These are phyloP conservation scores for Trachurus trachurus DNA, from an alignment of 2,797 vertebrate species.

Conservation along the genomic window DNA sequence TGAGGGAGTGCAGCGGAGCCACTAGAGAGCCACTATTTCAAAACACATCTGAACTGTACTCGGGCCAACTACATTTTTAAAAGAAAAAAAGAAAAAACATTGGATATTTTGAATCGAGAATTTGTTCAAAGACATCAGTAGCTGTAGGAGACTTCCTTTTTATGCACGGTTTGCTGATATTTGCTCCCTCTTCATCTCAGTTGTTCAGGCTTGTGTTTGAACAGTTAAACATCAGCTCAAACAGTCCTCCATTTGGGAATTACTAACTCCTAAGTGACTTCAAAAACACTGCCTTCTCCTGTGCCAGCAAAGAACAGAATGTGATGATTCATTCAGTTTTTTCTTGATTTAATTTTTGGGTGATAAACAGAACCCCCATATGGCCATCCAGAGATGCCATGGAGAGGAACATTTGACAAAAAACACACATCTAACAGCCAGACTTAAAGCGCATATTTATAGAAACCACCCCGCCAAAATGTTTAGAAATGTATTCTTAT, in stretches of 20 bases:
- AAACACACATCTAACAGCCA: constrained; percentile 30
- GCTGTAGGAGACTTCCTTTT: constrained; percentile 46
- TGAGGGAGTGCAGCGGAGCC: background rate
- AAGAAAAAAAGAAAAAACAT: background rate
- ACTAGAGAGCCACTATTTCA: background rate
- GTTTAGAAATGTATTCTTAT: background rate
- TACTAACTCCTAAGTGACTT: constrained; percentile 63
- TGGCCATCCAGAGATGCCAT: constrained; percentile 62
- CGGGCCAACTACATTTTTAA: constrained; percentile 1
- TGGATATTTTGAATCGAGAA: background rate
- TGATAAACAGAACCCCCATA: constrained; percentile 57
- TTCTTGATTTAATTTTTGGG: constrained; percentile 11
- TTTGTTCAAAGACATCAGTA: constrained; percentile 41
- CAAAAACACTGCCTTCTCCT: constrained; percentile 63
- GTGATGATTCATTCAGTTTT: constrained; percentile 64
- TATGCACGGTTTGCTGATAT: constrained; percentile 49
- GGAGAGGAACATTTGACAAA: constrained; percentile 27
- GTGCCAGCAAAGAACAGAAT: constrained; percentile 68
- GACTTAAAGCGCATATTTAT: constrained; percentile 32
- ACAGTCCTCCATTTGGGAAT: constrained; percentile 61
- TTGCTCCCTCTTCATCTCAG: constrained; percentile 52
- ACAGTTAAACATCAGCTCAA: constrained; percentile 64
- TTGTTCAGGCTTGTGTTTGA: constrained; percentile 59
- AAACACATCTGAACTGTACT: background rate
- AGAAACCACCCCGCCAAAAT: constrained; percentile 10